Evolutionary conservation across 2,888 invertebrate species (phyloP), one percentile per base, ranked within the genome.

Genomic region (Steinernema hermaphroditum): DNA sequence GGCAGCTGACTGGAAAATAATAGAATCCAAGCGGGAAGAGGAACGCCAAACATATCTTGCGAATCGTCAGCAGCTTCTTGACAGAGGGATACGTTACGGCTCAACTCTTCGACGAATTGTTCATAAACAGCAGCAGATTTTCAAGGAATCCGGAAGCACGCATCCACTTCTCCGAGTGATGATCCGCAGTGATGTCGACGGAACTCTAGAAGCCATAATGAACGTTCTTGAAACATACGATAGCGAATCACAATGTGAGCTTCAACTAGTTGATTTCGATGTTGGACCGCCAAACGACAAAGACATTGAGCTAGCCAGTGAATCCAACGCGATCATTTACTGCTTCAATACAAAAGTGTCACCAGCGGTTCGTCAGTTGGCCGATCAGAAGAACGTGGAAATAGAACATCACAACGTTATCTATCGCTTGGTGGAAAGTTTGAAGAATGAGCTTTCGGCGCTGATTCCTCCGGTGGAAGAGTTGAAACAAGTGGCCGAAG

Each of bases 181-280:
- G 78, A 46, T 85, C 6, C 81, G 83, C 43, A 93, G 93, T 27
- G 98, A 98, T 88, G 96, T 97, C 1, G 93, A 94, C 87, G 98
- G 98, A 0, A 94, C 95, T 0, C 91, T 96, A 54, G 97, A 98
- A 87, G 96, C 97, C 0, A 92, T 98, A 77, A 88, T 96, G 76
- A 93, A 96, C 87, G 92, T 94, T 12, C 87, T 98, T 72, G 93
- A 92, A 79, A 93, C 94, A 0, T 98, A 96, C 85, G 69, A 77
- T 73, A 75, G 77, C 32, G 77, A 82, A 0, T 9, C 16, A 6
- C 78, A 86, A 74, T 96, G 95, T 82, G 90, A 91, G 62, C 89
- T 98, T 16, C 92, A 94, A 82, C 88, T 98, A 1, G 91, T 97
- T 43, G 92, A 94, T 87, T 94, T 92, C 87, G 96, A 93, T 0